Base-by-base conservation (phyloP, 1,140 invertebrate species). In the Batillaria attramentaria region DNA sequence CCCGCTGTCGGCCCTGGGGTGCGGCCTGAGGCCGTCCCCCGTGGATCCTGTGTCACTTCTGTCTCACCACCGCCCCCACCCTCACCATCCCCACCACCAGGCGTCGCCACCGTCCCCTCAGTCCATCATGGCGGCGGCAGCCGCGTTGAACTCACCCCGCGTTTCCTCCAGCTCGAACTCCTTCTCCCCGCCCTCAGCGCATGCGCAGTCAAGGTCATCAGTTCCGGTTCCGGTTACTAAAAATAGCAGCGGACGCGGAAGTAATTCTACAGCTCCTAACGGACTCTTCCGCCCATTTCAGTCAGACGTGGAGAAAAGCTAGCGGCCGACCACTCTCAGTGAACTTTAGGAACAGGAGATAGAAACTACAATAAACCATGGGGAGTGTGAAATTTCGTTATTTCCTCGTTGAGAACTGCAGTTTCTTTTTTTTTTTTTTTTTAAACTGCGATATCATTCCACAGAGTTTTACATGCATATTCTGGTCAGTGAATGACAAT, bases 251-350 rank as follows among this genome's bases (percentile, higher is more conserved):
- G 28, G 70, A 31, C 8, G 62, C 5, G 68, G 68, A 46, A 70
- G 68, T 70, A 70, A 70, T 37, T 83, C 82, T 66, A 84, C 81
- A 16, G 82, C 85, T 18, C 83, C 84, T 35, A 85, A 83, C 31
- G 84, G 83, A 60, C 81, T 86, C 5, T 87, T 87, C 68, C 73
- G 85, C 31, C 85, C 85, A 10, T 86, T 86, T 68, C 84, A 85
- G 66, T 77, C 82, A 0, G 85, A 86, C 3, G 77, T 83, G 3
- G 84, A 86, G 73, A 73, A 83, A 41, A 84, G 82, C 42, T 84
- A 78, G 79, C 54, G 50, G n/a, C n/a, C n/a, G n/a, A n/a, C n/a
- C n/a, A n/a, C n/a, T n/a, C n/a, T n/a, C n/a, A n/a, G n/a, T n/a
- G n/a, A n/a, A n/a, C n/a, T n/a, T n/a, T n/a, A n/a, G n/a, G n/a